Evolutionary conservation across 2,113 vertebrate genomes (phyloP).

Genomic region (Galbula dea): DNA sequence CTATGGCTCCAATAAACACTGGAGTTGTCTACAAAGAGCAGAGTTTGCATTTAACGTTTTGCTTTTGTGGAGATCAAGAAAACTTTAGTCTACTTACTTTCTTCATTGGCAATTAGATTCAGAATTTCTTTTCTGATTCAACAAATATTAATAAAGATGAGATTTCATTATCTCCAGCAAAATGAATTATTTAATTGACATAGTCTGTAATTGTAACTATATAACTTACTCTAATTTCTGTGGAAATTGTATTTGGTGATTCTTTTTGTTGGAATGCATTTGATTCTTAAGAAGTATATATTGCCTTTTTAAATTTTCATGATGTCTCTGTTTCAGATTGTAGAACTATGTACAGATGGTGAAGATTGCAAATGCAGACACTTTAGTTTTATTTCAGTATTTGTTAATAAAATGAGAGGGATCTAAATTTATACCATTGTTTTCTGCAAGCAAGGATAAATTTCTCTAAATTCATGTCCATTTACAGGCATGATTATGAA

Average conservation of each 20-base stretch:
- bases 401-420: not conserved
- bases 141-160: not conserved
- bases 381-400: not conserved
- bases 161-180: conserved; percentile 1
- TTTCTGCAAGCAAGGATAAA: not conserved
- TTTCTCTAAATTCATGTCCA: not conserved
- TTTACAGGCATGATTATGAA: not conserved
- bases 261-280: not conserved
- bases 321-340: not conserved
- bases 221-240: not conserved
- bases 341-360: not conserved
- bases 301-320: not conserved
- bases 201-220: not conserved
- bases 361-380: not conserved
- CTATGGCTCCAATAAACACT: not conserved
- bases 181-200: not conserved
- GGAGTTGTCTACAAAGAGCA: not conserved
- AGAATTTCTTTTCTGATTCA: not conserved
- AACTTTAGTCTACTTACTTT: not conserved
- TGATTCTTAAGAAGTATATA: not conserved
- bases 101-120: not conserved
- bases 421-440: not conserved
- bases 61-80: not conserved
- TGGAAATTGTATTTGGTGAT: not conserved
- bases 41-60: not conserved